Evolutionary conservation across 2,113 vertebrate genomes (phyloP).

Genomic region (Dunckerocampus dactyliophorus): DNA sequence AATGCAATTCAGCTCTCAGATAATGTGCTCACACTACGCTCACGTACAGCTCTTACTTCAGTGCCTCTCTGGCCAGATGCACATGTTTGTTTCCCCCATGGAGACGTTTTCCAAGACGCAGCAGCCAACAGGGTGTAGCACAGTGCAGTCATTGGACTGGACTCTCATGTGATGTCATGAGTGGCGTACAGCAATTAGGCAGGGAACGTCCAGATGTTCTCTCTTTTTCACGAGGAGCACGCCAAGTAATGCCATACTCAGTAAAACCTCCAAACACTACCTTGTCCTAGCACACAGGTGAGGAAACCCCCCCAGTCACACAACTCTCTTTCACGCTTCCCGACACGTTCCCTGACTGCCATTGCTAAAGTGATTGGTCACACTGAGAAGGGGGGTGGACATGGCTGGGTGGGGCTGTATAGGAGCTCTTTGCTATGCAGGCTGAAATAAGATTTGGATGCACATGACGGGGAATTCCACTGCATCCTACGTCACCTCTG

Average conservation of each 20-base stretch:
- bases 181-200: conserved; percentile 29
- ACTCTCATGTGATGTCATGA: conserved; percentile 53
- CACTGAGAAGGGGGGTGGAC: neutral
- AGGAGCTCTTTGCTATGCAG: conserved; percentile 13
- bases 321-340: neutral
- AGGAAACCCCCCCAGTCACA: neutral
- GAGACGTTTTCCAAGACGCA: conserved; percentile 8
- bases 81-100: too few species aligned
- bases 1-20: too few species aligned
- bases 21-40: too few species aligned
- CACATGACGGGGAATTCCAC: conserved; percentile 54
- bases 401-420: neutral
- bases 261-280: neutral
- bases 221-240: conserved; percentile 8
- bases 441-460: conserved; percentile 24
- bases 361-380: neutral
- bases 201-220: conserved; percentile 42
- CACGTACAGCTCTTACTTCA: too few species aligned
- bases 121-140: conserved; percentile 51
- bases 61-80: too few species aligned
- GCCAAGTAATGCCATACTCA: neutral
- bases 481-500: conserved; percentile 43
- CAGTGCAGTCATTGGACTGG: conserved; percentile 35
- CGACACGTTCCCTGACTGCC: neutral
- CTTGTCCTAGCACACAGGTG: neutral